Base-by-base conservation (phyloP, 1,140 invertebrate genomes). In the Caerostris darwini region DNA sequence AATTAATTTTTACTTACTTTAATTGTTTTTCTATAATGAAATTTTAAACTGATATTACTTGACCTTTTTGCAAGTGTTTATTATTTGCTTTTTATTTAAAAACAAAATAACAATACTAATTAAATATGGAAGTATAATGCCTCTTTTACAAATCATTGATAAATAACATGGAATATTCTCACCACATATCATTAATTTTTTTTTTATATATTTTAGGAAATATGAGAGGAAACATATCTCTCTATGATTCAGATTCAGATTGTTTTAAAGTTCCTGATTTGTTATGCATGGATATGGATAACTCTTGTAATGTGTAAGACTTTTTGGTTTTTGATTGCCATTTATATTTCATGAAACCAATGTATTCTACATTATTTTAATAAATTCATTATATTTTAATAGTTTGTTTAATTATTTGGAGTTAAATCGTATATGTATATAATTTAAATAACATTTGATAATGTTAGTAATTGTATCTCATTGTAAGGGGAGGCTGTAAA, bases 281-380 rank as follows among this genome's bases (percentile, higher is more conserved):
- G 6, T 34, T 93, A 53, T 88, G 67, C 54, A 93, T 93, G 92
- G 92, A 93, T 93, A 77, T 93, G 19, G 92, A 88, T 88, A 93
- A 64, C 61, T 58, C 57, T 14, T 77, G 83, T 17, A 67, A 81
- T 81, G 69, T 77, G 92, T 87, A 88, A 57, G 92, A 61, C 34
- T 34, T 34, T n/a, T 34, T 34, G 34, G 34, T 34, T 34, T 34
- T 34, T 34, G 34, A 34, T 34, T 34, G 34, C 34, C 34, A 34
- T 34, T 34, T 34, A 34, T 34, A 34, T 34, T 34, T 34, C 34
- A 34, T 34, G 34, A 34, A 34, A 34, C 34, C 34, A 34, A 34
- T 34, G 34, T 34, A 34, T 34, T 34, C 34, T 34, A 34, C 34
- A 34, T 34, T 1, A 34, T 34, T 34, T 34, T 34, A 34, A 34